Evolutionary conservation across 2,797 vertebrate species (phyloP).

Genomic region (Eidolon dupreanum): DNA sequence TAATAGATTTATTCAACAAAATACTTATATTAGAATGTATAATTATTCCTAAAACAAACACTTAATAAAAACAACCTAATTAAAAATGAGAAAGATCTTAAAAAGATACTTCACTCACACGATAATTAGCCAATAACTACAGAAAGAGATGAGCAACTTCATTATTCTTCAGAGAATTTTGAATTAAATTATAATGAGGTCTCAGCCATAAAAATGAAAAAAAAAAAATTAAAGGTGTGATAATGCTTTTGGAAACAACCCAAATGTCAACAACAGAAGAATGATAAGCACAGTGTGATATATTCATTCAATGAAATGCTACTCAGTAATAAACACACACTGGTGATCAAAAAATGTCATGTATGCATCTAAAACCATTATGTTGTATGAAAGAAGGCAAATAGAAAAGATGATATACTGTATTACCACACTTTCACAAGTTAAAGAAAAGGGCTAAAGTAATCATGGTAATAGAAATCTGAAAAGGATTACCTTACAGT

Average conservation of each 20-base stretch:
- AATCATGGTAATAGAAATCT: not conserved
- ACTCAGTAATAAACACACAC: not conserved
- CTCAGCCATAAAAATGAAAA: not conserved
- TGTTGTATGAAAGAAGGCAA: not conserved
- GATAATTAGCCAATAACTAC: not conserved
- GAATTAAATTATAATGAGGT: not conserved
- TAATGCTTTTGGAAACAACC: not conserved
- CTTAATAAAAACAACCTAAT: not conserved
- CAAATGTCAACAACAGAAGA: not conserved
- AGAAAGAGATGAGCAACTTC: not conserved
- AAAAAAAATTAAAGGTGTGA: not conserved
- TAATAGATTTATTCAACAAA: not conserved
- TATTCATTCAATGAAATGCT: not conserved
- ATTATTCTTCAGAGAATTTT: not conserved
- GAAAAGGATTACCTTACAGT: not conserved
- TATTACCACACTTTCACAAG: not conserved
- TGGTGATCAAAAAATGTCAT: not conserved
- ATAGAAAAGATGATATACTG: not conserved
- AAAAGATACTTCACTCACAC: not conserved
- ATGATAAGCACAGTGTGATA: not conserved
- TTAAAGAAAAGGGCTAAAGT: not conserved
- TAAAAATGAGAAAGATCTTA: not conserved
- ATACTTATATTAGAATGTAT: not conserved
- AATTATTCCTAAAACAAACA: not conserved
- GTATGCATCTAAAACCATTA: not conserved